Conservation (phyloP, 2,888 invertebrate genomes). For the Allophyes oxyacanthae region DNA sequence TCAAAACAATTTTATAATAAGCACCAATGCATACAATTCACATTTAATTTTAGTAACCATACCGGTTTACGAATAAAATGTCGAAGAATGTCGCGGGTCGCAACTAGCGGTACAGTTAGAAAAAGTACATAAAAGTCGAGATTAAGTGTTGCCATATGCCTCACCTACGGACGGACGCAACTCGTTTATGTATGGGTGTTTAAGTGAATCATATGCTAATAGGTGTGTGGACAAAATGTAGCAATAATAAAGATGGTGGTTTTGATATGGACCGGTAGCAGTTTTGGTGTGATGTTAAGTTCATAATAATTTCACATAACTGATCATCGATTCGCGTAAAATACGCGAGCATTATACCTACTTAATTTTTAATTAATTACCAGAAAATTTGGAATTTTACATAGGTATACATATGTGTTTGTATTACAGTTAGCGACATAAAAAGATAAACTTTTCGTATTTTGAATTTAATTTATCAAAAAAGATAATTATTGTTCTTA, state of each 20-base stretch:
- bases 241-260: conserved; percentile 32
- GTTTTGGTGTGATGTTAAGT: too few species aligned
- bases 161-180: conserved; percentile 47
- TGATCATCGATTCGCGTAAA: too few species aligned
- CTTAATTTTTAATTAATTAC: too few species aligned
- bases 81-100: conserved; percentile 54
- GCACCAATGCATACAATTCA: conserved; percentile 33
- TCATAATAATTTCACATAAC: too few species aligned
- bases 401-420: too few species aligned
- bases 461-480: too few species aligned
- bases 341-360: too few species aligned
- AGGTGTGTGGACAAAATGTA: conserved; percentile 41
- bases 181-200: conserved; percentile 39
- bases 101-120: conserved; percentile 55
- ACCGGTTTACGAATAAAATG: conserved; percentile 55
- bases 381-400: too few species aligned
- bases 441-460: too few species aligned
- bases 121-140: conserved; percentile 53
- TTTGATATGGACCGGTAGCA: conserved; percentile 18
- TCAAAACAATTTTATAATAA: conserved; percentile 50
- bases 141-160: conserved; percentile 51
- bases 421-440: too few species aligned
- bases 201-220: conserved; percentile 57
- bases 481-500: too few species aligned
- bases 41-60: conserved; percentile 24